These are phyloP conservation scores for Campaea margaritaria DNA, from an alignment of 2,888 invertebrate species.

Conservation along the genomic window DNA sequence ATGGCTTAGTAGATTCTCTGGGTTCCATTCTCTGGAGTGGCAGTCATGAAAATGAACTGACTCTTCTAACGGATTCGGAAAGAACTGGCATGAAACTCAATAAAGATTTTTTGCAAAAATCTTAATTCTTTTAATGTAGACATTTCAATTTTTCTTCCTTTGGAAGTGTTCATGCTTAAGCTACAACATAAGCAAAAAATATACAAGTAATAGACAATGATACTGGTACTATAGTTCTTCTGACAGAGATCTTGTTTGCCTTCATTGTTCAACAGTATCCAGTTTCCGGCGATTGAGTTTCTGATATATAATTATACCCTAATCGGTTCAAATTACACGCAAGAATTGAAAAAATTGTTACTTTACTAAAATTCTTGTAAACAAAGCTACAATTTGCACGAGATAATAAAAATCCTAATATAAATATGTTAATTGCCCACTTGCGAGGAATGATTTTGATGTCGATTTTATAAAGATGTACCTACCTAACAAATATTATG, in stretches of 20 bases:
- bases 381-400: constrained; percentile 17
- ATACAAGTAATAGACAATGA: neutral
- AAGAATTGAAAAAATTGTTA: constrained; percentile 23
- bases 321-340: constrained; percentile 29
- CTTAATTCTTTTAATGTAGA: too few relatives aligned
- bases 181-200: constrained; percentile 2
- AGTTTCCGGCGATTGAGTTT: constrained; percentile 46
- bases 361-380: constrained; percentile 23
- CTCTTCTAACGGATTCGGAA: too few relatives aligned
- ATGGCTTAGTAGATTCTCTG: too few relatives aligned
- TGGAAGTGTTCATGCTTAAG: neutral
- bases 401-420: constrained; percentile 21
- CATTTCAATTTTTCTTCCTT: too few relatives aligned
- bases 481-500: too few relatives aligned
- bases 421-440: constrained; percentile 3
- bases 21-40: too few relatives aligned
- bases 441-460: constrained; percentile 9
- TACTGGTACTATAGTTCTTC: neutral
- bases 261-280: constrained; percentile 42
- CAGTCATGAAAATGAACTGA: too few relatives aligned
- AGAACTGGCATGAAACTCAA: too few relatives aligned
- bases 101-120: too few relatives aligned
- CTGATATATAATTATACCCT: constrained; percentile 25
- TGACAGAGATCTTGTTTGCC: constrained; percentile 40
- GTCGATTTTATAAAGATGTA: constrained; percentile 10